Evolutionary conservation across 2,888 invertebrate genomes (phyloP).

Genomic region (Drosophila peninsularis): DNA sequence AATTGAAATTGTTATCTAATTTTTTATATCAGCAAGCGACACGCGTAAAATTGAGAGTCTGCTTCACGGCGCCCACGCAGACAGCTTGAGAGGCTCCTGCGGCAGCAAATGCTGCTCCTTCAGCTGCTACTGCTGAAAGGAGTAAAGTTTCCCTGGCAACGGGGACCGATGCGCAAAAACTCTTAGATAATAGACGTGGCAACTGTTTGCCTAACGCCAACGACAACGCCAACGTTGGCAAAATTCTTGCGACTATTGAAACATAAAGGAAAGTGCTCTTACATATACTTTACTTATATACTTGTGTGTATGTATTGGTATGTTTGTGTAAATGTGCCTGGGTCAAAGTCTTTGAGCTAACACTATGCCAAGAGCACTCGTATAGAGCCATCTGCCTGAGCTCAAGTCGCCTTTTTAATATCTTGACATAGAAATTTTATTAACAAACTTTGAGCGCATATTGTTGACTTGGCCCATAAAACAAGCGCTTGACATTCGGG

Average conservation of each 20-base stretch:
- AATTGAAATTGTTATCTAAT: slow-evolving; percentile 83
- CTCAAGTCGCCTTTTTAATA: slow-evolving; percentile 58
- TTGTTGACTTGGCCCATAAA: slow-evolving; percentile 66
- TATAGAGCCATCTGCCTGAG: slow-evolving; percentile 11
- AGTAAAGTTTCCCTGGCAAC: slow-evolving; percentile 63
- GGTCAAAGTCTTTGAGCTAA: slow-evolving; percentile 49
- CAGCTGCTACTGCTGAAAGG: slow-evolving; percentile 50
- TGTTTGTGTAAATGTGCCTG: slow-evolving; percentile 11
- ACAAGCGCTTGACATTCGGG: slow-evolving; percentile 69
- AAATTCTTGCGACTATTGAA: slow-evolving; percentile 66
- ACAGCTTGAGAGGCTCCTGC: slow-evolving; percentile 11
- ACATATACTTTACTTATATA: slow-evolving; percentile 6
- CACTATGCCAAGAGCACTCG: slow-evolving; percentile 18
- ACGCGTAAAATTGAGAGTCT: slow-evolving; percentile 62
- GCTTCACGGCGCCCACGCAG: slow-evolving; percentile 30
- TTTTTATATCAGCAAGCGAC: slow-evolving; percentile 70
- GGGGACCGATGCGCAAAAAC: slow-evolving; percentile 54
- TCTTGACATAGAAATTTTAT: slow-evolving; percentile 67
- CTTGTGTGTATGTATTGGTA: not conserved
- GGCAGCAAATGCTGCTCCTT: slow-evolving; percentile 3
- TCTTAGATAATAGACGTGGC: slow-evolving; percentile 72
- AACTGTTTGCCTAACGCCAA: slow-evolving; percentile 64
- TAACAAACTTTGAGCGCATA: slow-evolving; percentile 62
- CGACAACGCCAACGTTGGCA: slow-evolving; percentile 34
- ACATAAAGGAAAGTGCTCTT: slow-evolving; percentile 60